Conservation (phyloP, 1,140 invertebrate genomes). For the Brachionus rotundiformis region DNA sequence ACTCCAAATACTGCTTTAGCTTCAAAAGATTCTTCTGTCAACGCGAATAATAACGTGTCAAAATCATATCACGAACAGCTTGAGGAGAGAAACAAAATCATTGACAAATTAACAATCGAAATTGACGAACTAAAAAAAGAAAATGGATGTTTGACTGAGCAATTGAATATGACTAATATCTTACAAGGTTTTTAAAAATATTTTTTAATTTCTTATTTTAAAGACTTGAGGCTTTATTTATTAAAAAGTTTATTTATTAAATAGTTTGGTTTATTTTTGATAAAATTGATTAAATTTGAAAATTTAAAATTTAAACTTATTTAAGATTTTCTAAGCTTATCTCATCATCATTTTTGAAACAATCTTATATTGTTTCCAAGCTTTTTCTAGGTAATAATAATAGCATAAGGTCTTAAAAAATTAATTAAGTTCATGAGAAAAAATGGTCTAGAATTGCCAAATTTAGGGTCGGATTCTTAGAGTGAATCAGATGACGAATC, state of each 20-base stretch:
- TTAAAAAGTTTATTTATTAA: neutral
- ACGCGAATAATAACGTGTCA: neutral
- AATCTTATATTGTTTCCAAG: too few relatives aligned
- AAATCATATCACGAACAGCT: neutral
- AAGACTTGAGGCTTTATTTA: neutral
- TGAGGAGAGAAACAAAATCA: neutral
- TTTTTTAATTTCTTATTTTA: neutral
- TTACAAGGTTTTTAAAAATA: neutral
- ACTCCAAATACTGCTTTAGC: neutral
- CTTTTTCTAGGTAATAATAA: too few relatives aligned
- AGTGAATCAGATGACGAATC: too few relatives aligned
- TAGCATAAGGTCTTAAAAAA: too few relatives aligned
- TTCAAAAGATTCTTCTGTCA: neutral
- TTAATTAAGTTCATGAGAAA: too few relatives aligned
- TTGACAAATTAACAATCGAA: neutral
- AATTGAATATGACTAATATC: neutral
- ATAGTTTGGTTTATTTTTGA: neutral
- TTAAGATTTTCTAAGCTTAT: too few relatives aligned
- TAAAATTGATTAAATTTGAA: too few relatives aligned
- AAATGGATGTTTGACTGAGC: neutral
- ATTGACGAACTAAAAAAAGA: neutral
- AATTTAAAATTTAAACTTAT: too few relatives aligned
- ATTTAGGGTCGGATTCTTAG: too few relatives aligned
- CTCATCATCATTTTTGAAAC: too few relatives aligned
- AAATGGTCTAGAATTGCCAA: too few relatives aligned